Evolutionary conservation across 2,888 invertebrate genomes (phyloP).

Genomic region (Drosophila fulvimacula): DNA sequence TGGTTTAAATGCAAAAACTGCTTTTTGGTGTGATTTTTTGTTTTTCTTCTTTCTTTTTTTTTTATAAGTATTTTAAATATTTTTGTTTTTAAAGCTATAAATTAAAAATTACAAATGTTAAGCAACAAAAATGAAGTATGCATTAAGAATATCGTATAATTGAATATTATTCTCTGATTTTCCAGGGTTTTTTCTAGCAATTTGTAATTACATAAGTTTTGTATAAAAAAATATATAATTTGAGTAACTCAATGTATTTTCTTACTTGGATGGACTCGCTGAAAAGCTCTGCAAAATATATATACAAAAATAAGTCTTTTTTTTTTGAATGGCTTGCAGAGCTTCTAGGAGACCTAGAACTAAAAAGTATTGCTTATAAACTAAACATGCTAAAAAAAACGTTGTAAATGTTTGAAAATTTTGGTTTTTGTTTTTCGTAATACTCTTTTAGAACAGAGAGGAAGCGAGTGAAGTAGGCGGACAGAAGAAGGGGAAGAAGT

Average conservation of each 20-base stretch:
- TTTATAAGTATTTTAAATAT: constrained; percentile 29
- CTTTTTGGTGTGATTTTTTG: constrained; percentile 26
- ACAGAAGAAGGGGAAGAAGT: constrained; percentile 1
- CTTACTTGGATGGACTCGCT: neutral
- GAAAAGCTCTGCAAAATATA: constrained; percentile 31
- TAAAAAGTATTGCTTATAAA: constrained; percentile 57
- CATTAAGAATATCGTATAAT: constrained; percentile 47
- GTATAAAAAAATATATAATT: constrained; percentile 44
- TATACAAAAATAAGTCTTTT: constrained; percentile 48
- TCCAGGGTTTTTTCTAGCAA: constrained; percentile 19
- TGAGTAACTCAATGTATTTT: constrained; percentile 49
- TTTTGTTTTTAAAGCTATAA: constrained; percentile 45
- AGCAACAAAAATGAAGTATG: constrained; percentile 47
- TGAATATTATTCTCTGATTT: constrained; percentile 37
- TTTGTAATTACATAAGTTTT: constrained; percentile 25
- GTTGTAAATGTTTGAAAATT: constrained; percentile 28
- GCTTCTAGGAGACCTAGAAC: constrained; percentile 22
- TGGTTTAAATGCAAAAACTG: constrained; percentile 63
- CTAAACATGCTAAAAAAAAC: constrained; percentile 68
- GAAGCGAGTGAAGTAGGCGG: neutral
- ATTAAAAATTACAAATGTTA: constrained; percentile 59
- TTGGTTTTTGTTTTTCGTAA: constrained; percentile 53
- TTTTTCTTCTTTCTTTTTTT: constrained; percentile 2
- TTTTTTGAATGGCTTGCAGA: constrained; percentile 40
- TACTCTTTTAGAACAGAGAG: constrained; percentile 66